Evolutionary conservation across 1,140 invertebrate species (phyloP), one percentile per base, ranked within the genome.

Genomic region (Eumeta japonica): DNA sequence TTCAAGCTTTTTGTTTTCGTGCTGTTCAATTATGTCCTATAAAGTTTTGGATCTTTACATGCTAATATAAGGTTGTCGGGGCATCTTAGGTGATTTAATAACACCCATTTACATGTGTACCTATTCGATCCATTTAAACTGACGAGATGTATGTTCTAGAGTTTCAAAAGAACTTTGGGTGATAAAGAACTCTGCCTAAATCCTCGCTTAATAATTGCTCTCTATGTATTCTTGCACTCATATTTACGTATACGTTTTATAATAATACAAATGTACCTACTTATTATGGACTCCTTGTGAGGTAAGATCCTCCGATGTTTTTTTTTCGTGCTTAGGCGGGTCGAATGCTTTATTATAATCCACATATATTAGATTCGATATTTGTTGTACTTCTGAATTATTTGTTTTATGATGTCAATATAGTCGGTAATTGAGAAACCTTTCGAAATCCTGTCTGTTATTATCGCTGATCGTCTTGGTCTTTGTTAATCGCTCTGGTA

Each of bases 331-430:
- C 16, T 43, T 32, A 1, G 44, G 20, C 1, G 39, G 43, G 28
- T 50, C 47, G 16, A 50, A 50, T 32, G 47, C 41, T 36, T 50
- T 50, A 37, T 39, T n/a, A n/a, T n/a, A 39, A 16, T 50, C 46
- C 17, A 46, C 44, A 11, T 45, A 13, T 31, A 43, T 10, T 18
- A 30, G 18, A 40, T 45, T 11, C 27, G 16, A 32, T 46, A 50
- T 33, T 50, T 36, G 7, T 41, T 46, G 13, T 37, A 41, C n/a
- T n/a, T 43, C 38, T 50, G 37, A n/a, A 43, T 46, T 2, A 41
- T 10, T 30, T 46, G 43, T 43, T 45, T 43, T 12, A 46, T 43
- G 1, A 32, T n/a, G n/a, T n/a, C n/a, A n/a, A n/a, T n/a, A n/a
- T n/a, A n/a, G n/a, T n/a, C n/a, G n/a, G n/a, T n/a, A n/a, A n/a